Percentiles rank a stretch among this genome's conserved stretches.
Evolutionary conservation across 2,797 vertebrate species (phyloP).

Genomic region (Hemibagrus guttatus): DNA sequence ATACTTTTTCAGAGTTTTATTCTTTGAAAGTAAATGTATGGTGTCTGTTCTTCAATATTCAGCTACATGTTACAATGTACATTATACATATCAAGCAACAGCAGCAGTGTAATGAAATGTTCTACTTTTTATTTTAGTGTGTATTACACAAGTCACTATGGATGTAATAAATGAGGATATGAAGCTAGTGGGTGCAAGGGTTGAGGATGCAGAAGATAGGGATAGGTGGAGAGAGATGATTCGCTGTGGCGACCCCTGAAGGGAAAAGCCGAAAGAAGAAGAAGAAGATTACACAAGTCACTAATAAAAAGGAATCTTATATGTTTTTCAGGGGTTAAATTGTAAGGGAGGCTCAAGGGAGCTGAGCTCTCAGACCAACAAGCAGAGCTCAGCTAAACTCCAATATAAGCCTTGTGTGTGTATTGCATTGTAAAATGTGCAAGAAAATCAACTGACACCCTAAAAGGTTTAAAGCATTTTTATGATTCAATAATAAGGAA

Average conservation of each 20-base stretch:
- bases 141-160: neutral
- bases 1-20: neutral
- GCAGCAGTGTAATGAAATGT: neutral
- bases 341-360: too few species aligned
- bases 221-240: too few species aligned
- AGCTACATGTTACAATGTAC: neutral
- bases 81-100: neutral
- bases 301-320: neutral
- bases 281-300: neutral
- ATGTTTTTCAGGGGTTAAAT: neutral
- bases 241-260: too few species aligned
- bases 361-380: neutral
- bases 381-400: neutral
- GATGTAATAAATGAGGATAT: too few species aligned
- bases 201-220: too few species aligned
- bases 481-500: neutral
- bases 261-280: too few species aligned
- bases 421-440: neutral
- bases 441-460: neutral
- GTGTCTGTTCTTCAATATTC: neutral
- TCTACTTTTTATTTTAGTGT: neutral
- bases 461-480: neutral
- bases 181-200: too few species aligned
- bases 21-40: neutral
- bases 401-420: neutral